phyloP scores from a whole-genome alignment of 2,113 vertebrate genomes.

The Dryoscopus gambensis region DNA sequence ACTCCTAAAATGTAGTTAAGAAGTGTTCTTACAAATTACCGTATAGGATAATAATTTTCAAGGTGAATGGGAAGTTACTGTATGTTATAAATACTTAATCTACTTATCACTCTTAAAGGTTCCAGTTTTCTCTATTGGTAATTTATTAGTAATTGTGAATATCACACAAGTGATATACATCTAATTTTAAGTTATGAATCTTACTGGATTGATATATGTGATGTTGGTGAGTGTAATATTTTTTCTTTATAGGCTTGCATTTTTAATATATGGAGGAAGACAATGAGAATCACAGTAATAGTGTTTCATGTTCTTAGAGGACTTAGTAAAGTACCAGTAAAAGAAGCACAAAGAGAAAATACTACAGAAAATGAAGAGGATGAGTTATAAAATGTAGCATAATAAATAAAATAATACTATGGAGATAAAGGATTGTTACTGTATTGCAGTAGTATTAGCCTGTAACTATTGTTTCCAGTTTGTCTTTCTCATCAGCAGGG shows the following conservation, averaged over 20 bases:
- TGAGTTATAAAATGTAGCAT: not conserved
- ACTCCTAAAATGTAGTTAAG: not conserved
- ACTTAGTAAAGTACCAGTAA: not conserved
- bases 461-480: not conserved
- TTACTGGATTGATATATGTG: not conserved
- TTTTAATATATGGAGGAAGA: not conserved
- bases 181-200: not conserved
- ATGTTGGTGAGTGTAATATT: not conserved
- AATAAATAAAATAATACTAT: not conserved
- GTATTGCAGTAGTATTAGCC: not conserved
- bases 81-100: not conserved
- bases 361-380: not conserved
- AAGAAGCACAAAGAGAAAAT: not conserved
- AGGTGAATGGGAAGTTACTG: not conserved
- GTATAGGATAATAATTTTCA: not conserved
- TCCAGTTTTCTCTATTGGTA: not conserved
- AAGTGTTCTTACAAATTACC: not conserved
- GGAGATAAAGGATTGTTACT: not conserved
- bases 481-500: not conserved
- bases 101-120: not conserved
- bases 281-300: not conserved
- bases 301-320: not conserved
- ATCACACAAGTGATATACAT: not conserved
- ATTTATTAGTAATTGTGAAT: not conserved
- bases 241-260: not conserved